These are phyloP conservation scores for Tenthredo amoena DNA, from an alignment of 2,888 invertebrate genomes.

Conservation along the genomic window DNA sequence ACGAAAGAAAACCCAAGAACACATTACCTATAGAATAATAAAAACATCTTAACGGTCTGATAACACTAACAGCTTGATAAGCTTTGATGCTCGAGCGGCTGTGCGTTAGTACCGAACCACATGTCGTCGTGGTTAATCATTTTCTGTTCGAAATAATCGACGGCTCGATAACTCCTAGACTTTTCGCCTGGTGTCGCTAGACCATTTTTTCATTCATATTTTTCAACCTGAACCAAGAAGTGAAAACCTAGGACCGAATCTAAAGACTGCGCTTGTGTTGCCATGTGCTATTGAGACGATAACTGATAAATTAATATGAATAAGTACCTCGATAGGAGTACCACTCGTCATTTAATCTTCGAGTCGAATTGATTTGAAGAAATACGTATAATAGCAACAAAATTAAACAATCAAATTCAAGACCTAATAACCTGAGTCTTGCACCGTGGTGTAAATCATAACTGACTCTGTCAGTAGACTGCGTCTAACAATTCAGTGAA, in stretches of 20 bases:
- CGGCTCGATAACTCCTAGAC: background rate
- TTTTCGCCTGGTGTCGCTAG: background rate
- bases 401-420: background rate
- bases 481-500: background rate
- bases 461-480: background rate
- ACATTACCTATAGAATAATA: constrained; percentile 40
- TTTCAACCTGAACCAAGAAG: background rate
- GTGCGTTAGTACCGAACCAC: constrained; percentile 47
- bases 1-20: background rate
- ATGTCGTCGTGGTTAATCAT: constrained; percentile 47
- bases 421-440: background rate
- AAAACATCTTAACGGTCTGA: constrained; percentile 49
- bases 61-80: constrained; percentile 47
- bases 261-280: background rate
- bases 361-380: background rate
- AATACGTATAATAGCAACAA: background rate
- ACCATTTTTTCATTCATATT: background rate
- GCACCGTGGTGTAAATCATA: background rate
- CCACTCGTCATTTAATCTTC: background rate
- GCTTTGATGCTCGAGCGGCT: constrained; percentile 14
- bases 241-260: background rate
- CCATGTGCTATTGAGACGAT: background rate
- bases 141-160: constrained; percentile 39
- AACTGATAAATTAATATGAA: background rate
- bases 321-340: background rate